A percentile compares a stretch with the other conserved stretches of the same genome.
Conservation (phyloP, 2,888 invertebrate species). For the Celastrina argiolus region DNA sequence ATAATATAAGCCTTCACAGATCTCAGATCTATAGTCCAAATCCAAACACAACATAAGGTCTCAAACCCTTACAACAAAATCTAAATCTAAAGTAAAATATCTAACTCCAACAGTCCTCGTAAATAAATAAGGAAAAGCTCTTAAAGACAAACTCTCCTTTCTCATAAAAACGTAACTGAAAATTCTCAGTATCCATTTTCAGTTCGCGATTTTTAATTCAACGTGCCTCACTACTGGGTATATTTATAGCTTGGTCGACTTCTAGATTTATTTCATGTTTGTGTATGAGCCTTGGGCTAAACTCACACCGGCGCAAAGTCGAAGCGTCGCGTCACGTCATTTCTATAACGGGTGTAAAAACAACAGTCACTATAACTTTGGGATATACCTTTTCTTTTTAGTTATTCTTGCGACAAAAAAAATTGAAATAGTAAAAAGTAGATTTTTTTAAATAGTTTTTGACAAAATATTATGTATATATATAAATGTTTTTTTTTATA, state of each 20-base stretch:
- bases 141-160: neutral
- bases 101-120: neutral
- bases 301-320: too few relatives aligned
- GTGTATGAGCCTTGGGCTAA: neutral
- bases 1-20: too few relatives aligned
- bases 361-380: too few relatives aligned
- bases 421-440: too few relatives aligned
- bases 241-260: constrained; percentile 10
- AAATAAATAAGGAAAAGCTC: constrained; percentile 3
- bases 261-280: neutral
- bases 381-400: too few relatives aligned
- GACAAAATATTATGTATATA: too few relatives aligned
- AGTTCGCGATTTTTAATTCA: constrained; percentile 10
- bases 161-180: neutral
- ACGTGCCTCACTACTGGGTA: neutral
- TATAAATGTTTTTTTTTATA: too few relatives aligned
- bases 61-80: neutral
- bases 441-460: too few relatives aligned
- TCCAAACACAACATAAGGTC: neutral
- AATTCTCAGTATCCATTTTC: neutral
- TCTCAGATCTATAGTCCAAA: too few relatives aligned
- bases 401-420: too few relatives aligned
- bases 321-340: too few relatives aligned
- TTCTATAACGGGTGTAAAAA: too few relatives aligned
- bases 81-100: neutral